Percentiles rank a stretch among this genome's conserved stretches.
phyloP scores from a whole-genome alignment of 2,113 vertebrate species.

The Actenoides hombroni region DNA sequence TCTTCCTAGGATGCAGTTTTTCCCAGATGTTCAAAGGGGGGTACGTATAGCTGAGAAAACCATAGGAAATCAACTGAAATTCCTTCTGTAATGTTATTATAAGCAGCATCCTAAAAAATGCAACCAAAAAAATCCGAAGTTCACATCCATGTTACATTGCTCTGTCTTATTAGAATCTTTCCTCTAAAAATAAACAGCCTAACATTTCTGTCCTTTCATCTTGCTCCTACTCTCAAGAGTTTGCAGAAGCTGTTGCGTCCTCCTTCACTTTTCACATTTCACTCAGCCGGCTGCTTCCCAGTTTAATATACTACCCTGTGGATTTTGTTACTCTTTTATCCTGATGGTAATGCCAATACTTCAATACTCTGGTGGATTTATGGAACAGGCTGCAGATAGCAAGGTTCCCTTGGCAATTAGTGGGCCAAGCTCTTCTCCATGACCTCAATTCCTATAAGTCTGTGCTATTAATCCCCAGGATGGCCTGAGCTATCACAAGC shows the following conservation, averaged over 20 bases:
- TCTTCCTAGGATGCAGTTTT: neutral
- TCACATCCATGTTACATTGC: neutral
- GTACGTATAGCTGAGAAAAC: fast-evolving
- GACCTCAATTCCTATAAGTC: neutral
- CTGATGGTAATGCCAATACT: neutral
- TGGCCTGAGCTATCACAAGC: neutral
- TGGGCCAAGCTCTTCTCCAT: neutral
- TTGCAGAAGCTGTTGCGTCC: neutral
- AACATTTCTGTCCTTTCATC: neutral
- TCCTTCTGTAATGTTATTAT: neutral
- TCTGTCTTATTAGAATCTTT: neutral
- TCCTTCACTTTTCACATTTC: neutral
- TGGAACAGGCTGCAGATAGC: neutral
- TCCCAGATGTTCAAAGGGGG: neutral
- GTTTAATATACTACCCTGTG: neutral
- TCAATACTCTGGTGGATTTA: neutral
- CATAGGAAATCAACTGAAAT: neutral
- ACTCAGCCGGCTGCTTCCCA: neutral
- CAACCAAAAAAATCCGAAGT: neutral
- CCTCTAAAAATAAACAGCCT: neutral
- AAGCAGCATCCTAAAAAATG: neutral
- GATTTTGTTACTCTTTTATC: neutral
- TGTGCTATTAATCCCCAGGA: neutral
- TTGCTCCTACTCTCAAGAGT: neutral
- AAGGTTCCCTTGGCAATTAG: neutral